Conservation (phyloP, 2,113 vertebrate species). For the Typhlomys cinereus region DNA sequence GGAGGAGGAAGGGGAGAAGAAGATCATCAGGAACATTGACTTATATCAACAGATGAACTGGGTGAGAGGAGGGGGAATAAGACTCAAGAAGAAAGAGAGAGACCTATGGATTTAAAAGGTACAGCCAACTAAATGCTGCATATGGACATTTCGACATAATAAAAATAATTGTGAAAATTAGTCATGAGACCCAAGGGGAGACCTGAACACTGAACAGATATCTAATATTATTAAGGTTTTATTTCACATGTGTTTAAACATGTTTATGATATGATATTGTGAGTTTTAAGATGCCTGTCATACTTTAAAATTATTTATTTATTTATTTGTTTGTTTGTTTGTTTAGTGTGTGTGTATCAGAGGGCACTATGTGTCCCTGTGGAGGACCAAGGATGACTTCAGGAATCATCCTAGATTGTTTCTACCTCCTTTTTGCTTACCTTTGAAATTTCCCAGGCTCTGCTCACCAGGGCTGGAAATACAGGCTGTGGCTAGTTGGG, state of each 20-base stretch:
- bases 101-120: too few species aligned
- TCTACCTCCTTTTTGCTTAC: too few species aligned
- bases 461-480: too few species aligned
- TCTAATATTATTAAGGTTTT: constrained; percentile 41
- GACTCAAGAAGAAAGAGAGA: neutral
- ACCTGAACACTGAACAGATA: constrained; percentile 9
- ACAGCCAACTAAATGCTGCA: neutral
- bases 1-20: too few species aligned
- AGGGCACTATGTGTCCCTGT: too few species aligned
- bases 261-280: neutral
- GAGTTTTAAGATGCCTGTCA: neutral
- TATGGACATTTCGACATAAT: constrained; percentile 11
- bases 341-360: too few species aligned
- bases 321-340: too few species aligned
- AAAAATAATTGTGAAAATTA: neutral
- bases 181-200: neutral
- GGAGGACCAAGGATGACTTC: too few species aligned
- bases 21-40: neutral
- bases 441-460: too few species aligned
- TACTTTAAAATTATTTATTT: too few species aligned
- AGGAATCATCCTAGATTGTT: too few species aligned
- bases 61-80: neutral
- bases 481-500: too few species aligned
- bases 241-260: constrained; percentile 39
- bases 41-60: constrained; percentile 30